Evolutionary conservation across 2,888 invertebrate species (phyloP), one percentile per base, ranked within the genome.

Genomic region (Ecdyonurus torrentis): DNA sequence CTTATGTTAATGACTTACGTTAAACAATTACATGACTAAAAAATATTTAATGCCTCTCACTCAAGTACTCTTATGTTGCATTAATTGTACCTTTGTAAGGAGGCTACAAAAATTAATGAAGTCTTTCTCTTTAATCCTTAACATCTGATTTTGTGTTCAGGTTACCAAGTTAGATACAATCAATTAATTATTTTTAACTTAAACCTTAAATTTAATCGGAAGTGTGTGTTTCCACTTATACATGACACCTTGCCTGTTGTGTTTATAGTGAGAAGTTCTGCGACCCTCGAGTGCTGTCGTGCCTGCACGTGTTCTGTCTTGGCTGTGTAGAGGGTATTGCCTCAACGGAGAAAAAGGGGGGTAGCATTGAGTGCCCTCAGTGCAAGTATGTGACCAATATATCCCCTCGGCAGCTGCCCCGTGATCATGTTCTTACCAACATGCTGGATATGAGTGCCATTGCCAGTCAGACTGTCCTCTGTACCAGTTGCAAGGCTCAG

Each of bases 251-350:
- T n/a, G n/a, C n/a, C 65, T 73, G 73, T 65, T 69, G 71, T 20
- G 63, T 71, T 63, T 81, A 68, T 71, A 86, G 85, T 72, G 83
- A 84, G 73, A 86, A 87, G 70, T 79, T 89, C 71, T 84, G 83
- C 74, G 83, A 85, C 73, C 95, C 96, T 65, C 85, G 92, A 69
- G 86, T 96, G 67, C 82, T 97, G 72, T 86, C 89, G 70, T 97
- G 96, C 77, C 85, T 97, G 74, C 96, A 97, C 79, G 91, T 91
- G 61, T 95, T 93, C 78, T 97, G 96, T 78, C 91, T 93, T 78
- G 83, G 84, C 68, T 97, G 96, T 77, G 81, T 97, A 71, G 86
- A 88, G 73, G 89, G 89, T 74, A 80, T 87, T n/a, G n/a, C n/a
- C 71, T 78, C 89, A 71, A 81, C 83, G 66, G 84, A 83, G 70